Base-by-base conservation (phyloP, 53 echinoderm and acorn worm species). In the Arbacia lixula region DNA sequence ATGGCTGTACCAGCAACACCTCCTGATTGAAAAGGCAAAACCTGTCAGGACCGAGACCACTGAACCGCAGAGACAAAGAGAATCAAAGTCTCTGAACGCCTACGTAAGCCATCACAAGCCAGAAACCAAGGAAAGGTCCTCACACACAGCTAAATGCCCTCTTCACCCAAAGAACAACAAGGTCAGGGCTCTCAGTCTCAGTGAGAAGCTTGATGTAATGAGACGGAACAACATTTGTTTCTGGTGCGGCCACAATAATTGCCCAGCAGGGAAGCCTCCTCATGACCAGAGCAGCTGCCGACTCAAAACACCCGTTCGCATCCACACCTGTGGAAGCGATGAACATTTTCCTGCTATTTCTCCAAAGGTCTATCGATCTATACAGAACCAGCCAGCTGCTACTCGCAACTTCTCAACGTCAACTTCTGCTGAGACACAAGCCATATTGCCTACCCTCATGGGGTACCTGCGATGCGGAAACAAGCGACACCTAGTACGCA, bases 311-410 rank as follows among this genome's bases (percentile, higher is more conserved):
- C 89, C 89, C 14, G 85, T 89, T 60, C 55, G 85, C 29, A 72
- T 82, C 40, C 71, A 49, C 26, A 71, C 89, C 12, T 87, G 90
- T 90, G 90, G 86, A 5, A 85, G 75, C 56, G 88, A 94, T 83
- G 43, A 31, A 19, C 91, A 94, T 42, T 93, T 93, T 81, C 29
- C 91, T 5, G 72, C 94, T 19, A 83, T 94, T 60, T 94, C 91
- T 67, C 91, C 91, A 36, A 84, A 83, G 16, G 78, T 91, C 14
- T 91, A 89, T 84, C 91, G 89, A 20, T 31, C 60, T 43, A 68
- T 68, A 27, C 57, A 21, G 19, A 82, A 34, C 68, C 46, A 69
- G 39, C 2, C 52, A 14, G 53, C 17, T 12, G 25, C 84, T 46
- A 14, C 49, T 46, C 9, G n/a, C n/a, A n/a, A n/a, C n/a, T n/a